These are phyloP conservation scores for Chelon labrosus DNA, from an alignment of 2,797 vertebrate genomes.

Conservation along the genomic window DNA sequence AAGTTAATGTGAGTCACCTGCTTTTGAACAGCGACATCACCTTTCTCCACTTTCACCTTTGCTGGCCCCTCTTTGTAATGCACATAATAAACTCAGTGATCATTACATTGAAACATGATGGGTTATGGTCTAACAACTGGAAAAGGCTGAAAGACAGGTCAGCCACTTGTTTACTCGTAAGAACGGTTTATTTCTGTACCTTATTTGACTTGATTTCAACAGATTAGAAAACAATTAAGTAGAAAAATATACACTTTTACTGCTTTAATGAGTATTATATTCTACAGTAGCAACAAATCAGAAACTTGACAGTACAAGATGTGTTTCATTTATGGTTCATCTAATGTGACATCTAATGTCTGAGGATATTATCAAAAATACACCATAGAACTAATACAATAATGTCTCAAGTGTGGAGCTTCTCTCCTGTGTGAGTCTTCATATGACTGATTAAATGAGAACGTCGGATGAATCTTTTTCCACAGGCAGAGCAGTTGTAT, in stretches of 20 bases:
- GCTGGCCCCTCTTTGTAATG: too few species aligned
- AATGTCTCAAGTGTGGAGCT: background rate
- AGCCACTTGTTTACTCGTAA: too few species aligned
- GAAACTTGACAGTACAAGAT: background rate
- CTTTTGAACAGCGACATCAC: background rate
- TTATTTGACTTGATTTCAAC: too few species aligned
- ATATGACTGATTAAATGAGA: conserved; percentile 59
- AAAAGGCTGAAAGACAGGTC: too few species aligned
- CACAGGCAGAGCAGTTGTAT: conserved; percentile 46
- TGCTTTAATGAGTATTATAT: background rate
- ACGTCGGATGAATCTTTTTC: conserved; percentile 55
- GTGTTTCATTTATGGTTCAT: background rate
- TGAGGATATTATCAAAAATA: background rate
- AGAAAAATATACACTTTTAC: background rate
- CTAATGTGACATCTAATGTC: background rate
- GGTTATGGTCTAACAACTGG: too few species aligned
- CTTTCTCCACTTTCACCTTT: background rate
- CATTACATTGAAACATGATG: too few species aligned
- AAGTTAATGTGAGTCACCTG: background rate
- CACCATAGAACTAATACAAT: background rate
- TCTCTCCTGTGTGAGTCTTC: conserved; percentile 51
- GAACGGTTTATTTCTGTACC: too few species aligned
- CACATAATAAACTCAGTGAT: too few species aligned
- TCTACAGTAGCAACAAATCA: background rate
- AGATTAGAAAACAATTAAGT: too few species aligned